These are phyloP conservation scores for Malurus alboscapulatus DNA, from an alignment of 2,113 vertebrate genomes.

Conservation along the genomic window DNA sequence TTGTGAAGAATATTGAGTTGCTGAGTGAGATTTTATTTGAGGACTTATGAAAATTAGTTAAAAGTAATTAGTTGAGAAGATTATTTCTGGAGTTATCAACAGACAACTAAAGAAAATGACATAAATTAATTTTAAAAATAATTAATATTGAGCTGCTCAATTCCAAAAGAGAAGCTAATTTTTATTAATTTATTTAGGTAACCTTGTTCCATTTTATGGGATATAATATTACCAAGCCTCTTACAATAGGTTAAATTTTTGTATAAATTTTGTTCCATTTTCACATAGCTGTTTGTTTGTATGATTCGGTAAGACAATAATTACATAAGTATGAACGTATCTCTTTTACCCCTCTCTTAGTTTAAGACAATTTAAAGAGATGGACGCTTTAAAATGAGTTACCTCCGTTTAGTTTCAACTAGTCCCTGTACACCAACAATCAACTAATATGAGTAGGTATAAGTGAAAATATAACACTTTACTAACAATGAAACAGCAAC, in stretches of 20 bases:
- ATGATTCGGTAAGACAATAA: background rate
- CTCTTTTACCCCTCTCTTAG: background rate
- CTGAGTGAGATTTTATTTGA: background rate
- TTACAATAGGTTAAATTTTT: background rate
- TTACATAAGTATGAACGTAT: background rate
- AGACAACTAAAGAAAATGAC: background rate
- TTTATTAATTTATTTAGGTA: background rate
- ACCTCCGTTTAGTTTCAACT: background rate
- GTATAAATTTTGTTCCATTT: background rate
- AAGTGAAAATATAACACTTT: background rate
- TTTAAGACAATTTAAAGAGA: background rate
- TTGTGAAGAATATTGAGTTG: background rate
- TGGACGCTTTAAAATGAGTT: background rate
- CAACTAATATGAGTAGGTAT: background rate
- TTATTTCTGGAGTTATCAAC: background rate
- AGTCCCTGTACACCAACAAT: background rate
- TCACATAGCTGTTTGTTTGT: background rate
- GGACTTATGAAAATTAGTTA: background rate
- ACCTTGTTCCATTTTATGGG: background rate
- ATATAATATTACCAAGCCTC: background rate
- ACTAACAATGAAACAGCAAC: background rate
- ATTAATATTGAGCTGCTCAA: background rate
- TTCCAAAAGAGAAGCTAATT: background rate
- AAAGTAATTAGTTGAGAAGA: background rate
- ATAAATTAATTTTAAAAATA: background rate